Evolutionary conservation across 2,797 vertebrate genomes (phyloP), one percentile per base, ranked within the genome.

Genomic region (Saxicola maurus): DNA sequence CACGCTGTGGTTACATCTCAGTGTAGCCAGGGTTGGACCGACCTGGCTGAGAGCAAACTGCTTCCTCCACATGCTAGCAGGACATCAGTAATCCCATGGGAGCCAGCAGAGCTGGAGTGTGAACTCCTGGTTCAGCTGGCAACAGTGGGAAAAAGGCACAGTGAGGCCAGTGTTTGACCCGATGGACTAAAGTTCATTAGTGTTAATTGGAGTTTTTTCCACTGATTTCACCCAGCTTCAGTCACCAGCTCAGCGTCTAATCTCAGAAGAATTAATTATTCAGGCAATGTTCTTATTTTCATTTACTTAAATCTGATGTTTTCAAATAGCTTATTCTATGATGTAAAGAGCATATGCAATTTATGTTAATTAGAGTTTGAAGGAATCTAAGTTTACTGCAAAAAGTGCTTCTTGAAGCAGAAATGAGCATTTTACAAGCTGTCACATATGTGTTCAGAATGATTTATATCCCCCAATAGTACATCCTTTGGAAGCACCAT

Each of bases 1-100:
- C 17, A 6, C 21, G 52, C 60, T 69, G 27, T 42, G n/a, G 24
- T 42, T 55, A 28, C 20, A 35, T n/a, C 25, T 81, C 42, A 30
- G 23, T 2, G 12, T 38, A 82, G 52, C 21, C 24, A 61, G 13
- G 9, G 4, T 1, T 56, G 52, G 71, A 27, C 3, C 0, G 0
- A 42, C 33, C 30, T 53, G 8, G 11, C 48, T 45, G 27, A 83
- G 35, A 57, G 25, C 38, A 78, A 74, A 28, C 15, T 1, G 0
- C 28, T 82, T 64, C 43, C 23, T 55, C 35, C 20, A 40, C 23
- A 9, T 12, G n/a, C 45, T 42, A 66, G 27, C 9, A 82, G 69
- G 43, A 67, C 35, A 51, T 20, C 52, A 40, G 3, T 23, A 85
- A 73, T 27, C 7, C 45, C 48, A 17, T 0, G 20, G 60, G 17